Conservation (phyloP, 2,797 vertebrate species). For the Myotis vivesi region DNA sequence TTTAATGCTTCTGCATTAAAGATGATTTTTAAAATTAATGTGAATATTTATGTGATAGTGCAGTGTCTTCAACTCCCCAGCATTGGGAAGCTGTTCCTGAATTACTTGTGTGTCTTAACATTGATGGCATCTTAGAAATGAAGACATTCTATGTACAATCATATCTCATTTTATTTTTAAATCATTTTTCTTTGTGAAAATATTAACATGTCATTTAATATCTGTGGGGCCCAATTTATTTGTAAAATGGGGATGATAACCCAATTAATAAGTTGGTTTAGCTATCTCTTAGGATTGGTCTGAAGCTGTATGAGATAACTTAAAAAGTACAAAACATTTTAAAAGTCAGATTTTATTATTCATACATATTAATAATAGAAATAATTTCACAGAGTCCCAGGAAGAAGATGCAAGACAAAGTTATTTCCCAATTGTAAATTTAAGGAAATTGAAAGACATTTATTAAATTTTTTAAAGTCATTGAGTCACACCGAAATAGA, state of each 20-base stretch:
- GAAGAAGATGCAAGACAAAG: background rate
- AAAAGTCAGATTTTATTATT: constrained; percentile 29
- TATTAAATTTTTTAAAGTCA: background rate
- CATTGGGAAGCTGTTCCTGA: background rate
- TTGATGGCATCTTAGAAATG: constrained; percentile 13
- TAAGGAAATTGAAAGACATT: constrained; percentile 11
- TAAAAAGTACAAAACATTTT: constrained; percentile 19
- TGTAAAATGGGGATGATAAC: constrained; percentile 14
- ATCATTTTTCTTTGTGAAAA: constrained; percentile 32
- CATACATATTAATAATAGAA: constrained; percentile 26
- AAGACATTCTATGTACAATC: background rate
- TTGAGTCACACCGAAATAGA: background rate
- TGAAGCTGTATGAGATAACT: background rate
- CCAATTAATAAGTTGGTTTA: background rate
- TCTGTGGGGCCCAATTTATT: constrained; percentile 1
- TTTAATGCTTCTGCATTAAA: constrained; percentile 9
- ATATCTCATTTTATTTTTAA: background rate
- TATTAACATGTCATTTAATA: constrained; percentile 33
- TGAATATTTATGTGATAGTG: background rate
- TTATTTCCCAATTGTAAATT: constrained; percentile 35
- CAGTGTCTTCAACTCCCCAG: background rate
- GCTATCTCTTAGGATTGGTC: background rate
- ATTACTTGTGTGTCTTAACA: background rate
- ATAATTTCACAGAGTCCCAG: background rate
- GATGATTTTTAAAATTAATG: background rate